Evolutionary conservation across 1,140 invertebrate genomes (phyloP).

Genomic region (Nilaparvata lugens): DNA sequence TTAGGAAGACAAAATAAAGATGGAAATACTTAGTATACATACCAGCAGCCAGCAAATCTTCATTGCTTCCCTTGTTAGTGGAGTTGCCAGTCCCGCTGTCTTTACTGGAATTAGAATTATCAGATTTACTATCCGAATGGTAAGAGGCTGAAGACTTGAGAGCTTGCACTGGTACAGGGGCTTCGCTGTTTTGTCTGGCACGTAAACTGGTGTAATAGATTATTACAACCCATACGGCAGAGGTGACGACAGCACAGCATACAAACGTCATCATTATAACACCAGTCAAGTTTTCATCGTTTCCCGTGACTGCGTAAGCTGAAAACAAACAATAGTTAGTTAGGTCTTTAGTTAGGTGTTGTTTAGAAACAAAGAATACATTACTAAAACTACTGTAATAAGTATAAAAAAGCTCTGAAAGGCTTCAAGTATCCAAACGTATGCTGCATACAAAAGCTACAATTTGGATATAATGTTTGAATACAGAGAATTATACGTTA

Average conservation of each 20-base stretch:
- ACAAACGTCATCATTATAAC: constrained; percentile 84
- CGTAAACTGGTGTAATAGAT: constrained; percentile 76
- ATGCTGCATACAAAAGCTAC: too few species aligned
- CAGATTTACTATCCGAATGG: constrained; percentile 36
- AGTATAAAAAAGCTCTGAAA: too few species aligned
- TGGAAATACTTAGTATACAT: not conserved
- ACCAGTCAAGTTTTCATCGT: constrained; percentile 56
- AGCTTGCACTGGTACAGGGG: constrained; percentile 27
- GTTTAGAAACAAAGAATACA: not conserved
- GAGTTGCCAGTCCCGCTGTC: constrained; percentile 51
- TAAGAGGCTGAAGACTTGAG: constrained; percentile 16
- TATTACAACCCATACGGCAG: constrained; percentile 83
- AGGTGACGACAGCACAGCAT: constrained; percentile 80
- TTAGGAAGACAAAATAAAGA: too few species aligned
- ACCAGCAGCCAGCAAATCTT: constrained; percentile 36
- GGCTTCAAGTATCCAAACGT: too few species aligned
- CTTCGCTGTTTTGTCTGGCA: constrained; percentile 37
- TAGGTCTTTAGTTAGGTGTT: too few species aligned
- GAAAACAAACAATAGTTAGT: too few species aligned
- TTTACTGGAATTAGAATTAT: constrained; percentile 43
- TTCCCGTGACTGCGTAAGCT: constrained; percentile 15
- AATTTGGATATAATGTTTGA: too few species aligned
- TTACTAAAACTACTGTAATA: not conserved
- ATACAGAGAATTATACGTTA: too few species aligned
- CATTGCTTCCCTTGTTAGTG: constrained; percentile 44